Base-by-base conservation (phyloP, 1,140 invertebrate genomes). In the Stegodyphus dumicola region DNA sequence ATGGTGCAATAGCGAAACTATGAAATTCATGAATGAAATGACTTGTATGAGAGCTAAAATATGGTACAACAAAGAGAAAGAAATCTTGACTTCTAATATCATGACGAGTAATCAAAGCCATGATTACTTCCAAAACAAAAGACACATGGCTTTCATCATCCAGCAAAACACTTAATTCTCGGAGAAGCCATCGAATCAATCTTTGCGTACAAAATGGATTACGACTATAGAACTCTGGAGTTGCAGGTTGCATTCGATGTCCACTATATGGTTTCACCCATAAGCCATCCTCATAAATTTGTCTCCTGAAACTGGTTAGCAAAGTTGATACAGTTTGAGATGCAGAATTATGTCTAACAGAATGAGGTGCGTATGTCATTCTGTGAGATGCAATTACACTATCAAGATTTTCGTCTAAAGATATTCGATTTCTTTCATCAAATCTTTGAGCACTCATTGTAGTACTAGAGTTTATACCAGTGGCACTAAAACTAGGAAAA, bases 11-110 rank as follows among this genome's bases (percentile, higher is more conserved):
- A 64, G 96, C 96, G 92, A 96, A 99, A 89, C 93, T 94, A 87
- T 94, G 94, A 85, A 98, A 93, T 90, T 99, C 97, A 88, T 98
- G 96, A 60, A 96, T 92, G 90, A 99, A 98, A 90, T 97, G 96
- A 18, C 89, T 84, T 15, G 92, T 91, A 64, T 90, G 85, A 7
- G 88, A 76, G 10, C 89, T 89, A 77, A 91, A 83, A 79, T 91
- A 91, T n/a, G 91, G 90, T 33, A 88, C 88, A 11, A 93, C 86
- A 52, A 90, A 90, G 65, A 90, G 92, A 33, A 93, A 92, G 90
- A 98, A 97, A 88, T 93, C 93, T 6, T 91, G 88, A 73, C 95
- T 95, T 76, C 93, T 92, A 85, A 98, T 96, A 87, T 94, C 93
- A 89, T 93, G 93, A 73, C 92, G 90, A 13, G 92, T 92, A 51